Evolutionary conservation across 2,888 invertebrate species (phyloP), one percentile per base, ranked within the genome.

Genomic region (Palloptera scutellata): DNA sequence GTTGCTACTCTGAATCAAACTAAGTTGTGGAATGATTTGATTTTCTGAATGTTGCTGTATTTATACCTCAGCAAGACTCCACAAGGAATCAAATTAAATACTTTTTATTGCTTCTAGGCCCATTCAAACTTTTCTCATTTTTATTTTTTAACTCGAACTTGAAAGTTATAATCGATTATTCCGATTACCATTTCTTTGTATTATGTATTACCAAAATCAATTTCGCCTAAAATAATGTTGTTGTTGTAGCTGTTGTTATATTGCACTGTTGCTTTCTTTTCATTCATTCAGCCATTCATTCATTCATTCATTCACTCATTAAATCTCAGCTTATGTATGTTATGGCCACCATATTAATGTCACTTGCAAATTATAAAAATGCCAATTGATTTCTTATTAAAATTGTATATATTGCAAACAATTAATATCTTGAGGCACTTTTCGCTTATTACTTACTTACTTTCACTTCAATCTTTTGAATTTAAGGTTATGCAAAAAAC

Each of bases 381-480:
- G 30, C 30, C 30, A 30, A 30, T 30, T 30, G 30, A 30, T 30
- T 30, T 30, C 30, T 30, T 30, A 30, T 30, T 30, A 30, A 30
- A 30, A 30, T 30, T 30, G 30, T 30, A 30, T 4, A 30, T 30
- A 57, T 17, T 48, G 17, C 45, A 13, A 30, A 48, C 19, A 64
- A 57, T 17, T 45, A 59, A 59, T 60, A 20, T 30, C 45, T 40
- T 15, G 13, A 12, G 10, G 65, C 69, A 66, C 61, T 71, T 13
- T 48, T 70, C n/a, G n/a, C n/a, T n/a, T n/a, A n/a, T 51, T 41
- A 64, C 53, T 70, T 59, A 58, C 20, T 63, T 70, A 72, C 79
- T 80, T 78, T 80, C 78, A 77, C 79, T 71, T 76, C 73, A 73
- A 72, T 71, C 69, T 77, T 72, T 79, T 79, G 75, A 72, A 30